A percentile compares a stretch with the other conserved stretches of the same genome.
These are phyloP conservation scores for Nycteola revayana DNA, from an alignment of 2,888 invertebrate species.

Conservation along the genomic window DNA sequence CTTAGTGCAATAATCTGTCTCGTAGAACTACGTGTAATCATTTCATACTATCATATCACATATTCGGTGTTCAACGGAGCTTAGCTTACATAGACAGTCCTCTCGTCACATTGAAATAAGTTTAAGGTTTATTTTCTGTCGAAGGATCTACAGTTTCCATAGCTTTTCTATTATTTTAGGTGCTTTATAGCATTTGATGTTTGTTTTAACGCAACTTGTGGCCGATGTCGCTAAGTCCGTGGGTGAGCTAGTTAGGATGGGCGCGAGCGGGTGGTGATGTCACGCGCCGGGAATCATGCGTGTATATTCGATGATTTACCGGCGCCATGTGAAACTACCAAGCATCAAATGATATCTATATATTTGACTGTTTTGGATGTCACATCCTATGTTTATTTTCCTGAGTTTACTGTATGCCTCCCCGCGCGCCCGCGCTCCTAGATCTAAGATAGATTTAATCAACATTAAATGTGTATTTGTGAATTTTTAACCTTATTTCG, in stretches of 20 bases:
- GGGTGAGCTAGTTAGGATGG: slow-evolving; percentile 54
- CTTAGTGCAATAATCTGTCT: slow-evolving; percentile 26
- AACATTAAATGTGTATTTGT: slow-evolving; percentile 82
- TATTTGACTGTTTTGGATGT: slow-evolving; percentile 28
- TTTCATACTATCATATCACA: slow-evolving; percentile 32
- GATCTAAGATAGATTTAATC: slow-evolving; percentile 69
- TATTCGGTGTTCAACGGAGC: slow-evolving; percentile 33
- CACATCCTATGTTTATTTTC: slow-evolving; percentile 30
- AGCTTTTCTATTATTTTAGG: slow-evolving; percentile 39
- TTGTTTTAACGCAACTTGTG: slow-evolving; percentile 50
- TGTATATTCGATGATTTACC: slow-evolving; percentile 35
- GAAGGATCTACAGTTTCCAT: slow-evolving; percentile 42
- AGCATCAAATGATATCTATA: too few species aligned
- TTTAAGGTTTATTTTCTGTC: slow-evolving; percentile 29
- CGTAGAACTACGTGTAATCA: slow-evolving; percentile 23
- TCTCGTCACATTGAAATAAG: slow-evolving; percentile 26
- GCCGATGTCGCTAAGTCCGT: slow-evolving; percentile 70
- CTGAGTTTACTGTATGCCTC: slow-evolving; percentile 35
- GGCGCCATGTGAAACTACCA: slow-evolving; percentile 31
- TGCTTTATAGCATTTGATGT: slow-evolving; percentile 62
- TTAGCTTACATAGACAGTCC: slow-evolving; percentile 33
- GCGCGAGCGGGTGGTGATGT: slow-evolving; percentile 50
- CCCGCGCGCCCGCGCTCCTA: slow-evolving; percentile 52
- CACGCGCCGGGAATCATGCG: slow-evolving; percentile 28
- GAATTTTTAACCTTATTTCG: slow-evolving; percentile 77